phyloP scores from a whole-genome alignment of 2,888 invertebrate genomes.

The Galeruca laticollis region DNA sequence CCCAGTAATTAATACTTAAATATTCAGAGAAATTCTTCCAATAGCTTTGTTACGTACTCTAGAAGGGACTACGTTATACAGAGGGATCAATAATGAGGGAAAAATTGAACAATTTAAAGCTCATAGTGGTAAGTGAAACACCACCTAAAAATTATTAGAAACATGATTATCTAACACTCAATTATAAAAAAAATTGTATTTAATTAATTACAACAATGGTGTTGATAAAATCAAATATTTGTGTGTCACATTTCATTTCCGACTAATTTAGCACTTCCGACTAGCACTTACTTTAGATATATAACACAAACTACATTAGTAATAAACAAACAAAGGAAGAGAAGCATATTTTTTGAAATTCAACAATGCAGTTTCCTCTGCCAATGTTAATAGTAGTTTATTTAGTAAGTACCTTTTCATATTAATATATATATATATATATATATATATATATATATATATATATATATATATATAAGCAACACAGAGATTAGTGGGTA shows the following conservation, averaged over 20 bases:
- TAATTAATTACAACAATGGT: background rate
- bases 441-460: too few species aligned
- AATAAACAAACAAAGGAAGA: background rate
- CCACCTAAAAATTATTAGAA: background rate
- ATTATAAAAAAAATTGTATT: background rate
- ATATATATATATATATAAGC: too few species aligned
- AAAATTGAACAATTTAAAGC: too few species aligned
- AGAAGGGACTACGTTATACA: too few species aligned
- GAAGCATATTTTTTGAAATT: background rate
- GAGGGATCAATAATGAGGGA: too few species aligned
- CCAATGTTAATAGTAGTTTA: background rate
- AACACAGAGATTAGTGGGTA: too few species aligned
- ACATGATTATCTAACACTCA: background rate
- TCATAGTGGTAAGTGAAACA: too few species aligned
- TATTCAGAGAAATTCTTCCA: too few species aligned
- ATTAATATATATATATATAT: too few species aligned
- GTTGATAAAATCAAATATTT: background rate
- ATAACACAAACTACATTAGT: background rate
- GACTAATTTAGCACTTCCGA: background rate
- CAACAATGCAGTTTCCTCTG: background rate
- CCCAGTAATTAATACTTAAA: too few species aligned
- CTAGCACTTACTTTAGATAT: background rate
- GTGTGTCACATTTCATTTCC: background rate
- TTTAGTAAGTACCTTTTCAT: background rate
- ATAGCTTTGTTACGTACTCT: too few species aligned